phyloP scores from a whole-genome alignment of 2,888 invertebrate genomes.

The Syritta pipiens region DNA sequence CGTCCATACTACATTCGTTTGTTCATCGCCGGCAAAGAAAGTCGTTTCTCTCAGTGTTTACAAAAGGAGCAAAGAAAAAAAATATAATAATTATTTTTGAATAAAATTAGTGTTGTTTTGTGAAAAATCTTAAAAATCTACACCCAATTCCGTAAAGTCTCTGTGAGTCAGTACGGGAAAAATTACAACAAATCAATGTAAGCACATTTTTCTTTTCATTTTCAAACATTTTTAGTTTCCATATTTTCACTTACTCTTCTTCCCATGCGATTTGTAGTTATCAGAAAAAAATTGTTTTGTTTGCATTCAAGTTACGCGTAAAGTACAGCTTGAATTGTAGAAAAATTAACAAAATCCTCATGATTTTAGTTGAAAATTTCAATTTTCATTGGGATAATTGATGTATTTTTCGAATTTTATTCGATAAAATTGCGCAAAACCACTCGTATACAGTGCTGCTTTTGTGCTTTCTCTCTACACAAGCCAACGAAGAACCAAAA shows the following conservation, averaged over 20 bases:
- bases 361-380: slow-evolving; percentile 10
- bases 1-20: slow-evolving; percentile 43
- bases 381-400: slow-evolving; percentile 10
- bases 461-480: slow-evolving; percentile 59
- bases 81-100: background rate
- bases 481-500: slow-evolving; percentile 58
- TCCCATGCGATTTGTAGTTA: too few relatives aligned
- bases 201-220: too few relatives aligned
- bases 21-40: slow-evolving; percentile 59
- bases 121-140: slow-evolving; percentile 9
- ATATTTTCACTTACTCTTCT: too few relatives aligned
- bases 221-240: too few relatives aligned
- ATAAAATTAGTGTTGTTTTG: slow-evolving; percentile 37
- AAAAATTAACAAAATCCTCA: background rate
- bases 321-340: slow-evolving; percentile 34
- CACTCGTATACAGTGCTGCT: slow-evolving; percentile 38
- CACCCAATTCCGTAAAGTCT: too few relatives aligned
- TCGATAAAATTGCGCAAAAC: slow-evolving; percentile 56
- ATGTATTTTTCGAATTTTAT: slow-evolving; percentile 18
- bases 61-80: slow-evolving; percentile 20
- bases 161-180: too few relatives aligned
- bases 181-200: too few relatives aligned
- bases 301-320: slow-evolving; percentile 7
- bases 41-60: slow-evolving; percentile 43
- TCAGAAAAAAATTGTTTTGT: slow-evolving; percentile 32